Base-by-base conservation (phyloP, 2,797 vertebrate genomes). In the Microctenopoma steveboyesi region DNA sequence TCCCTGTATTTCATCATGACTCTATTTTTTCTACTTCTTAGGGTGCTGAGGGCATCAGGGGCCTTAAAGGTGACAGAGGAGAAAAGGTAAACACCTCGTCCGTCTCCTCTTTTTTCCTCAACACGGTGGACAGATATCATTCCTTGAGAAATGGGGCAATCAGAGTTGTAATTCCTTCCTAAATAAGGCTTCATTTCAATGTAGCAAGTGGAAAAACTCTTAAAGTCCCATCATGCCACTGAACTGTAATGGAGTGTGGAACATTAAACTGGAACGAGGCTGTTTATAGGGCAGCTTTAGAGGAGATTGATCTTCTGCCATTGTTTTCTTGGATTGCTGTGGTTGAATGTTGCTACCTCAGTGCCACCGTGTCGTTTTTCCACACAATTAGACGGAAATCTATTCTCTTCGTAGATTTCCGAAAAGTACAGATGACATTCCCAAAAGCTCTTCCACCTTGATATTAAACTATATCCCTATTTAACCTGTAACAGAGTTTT, bases 1-100 rank as follows among this genome's bases (percentile, higher is more conserved):
- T 39, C 42, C 33, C 35, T 49, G 25, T 57, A 59, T 43, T 47
- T 71, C 5, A 59, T 53, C 72, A 16, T 70, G 25, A 71, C 47
- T 42, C 2, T 33, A 28, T 80, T 78, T 73, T 12, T 12, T 39
- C 4, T 67, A 47, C 67, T 22, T n/a, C 51, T 25, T 72, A 99
- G 98, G 98, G 97, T 46, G 96, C 97, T 48, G 98, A 99, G 88
- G 98, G 98, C 74, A 94, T 99, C 48, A 93, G 98, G 83, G 98
- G 98, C 35, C 95, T 98, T 52, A 99, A 98, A 88, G 98, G 98
- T 55, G 95, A 94, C 85, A 98, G 95, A 94, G 98, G 98, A 84
- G 98, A 99, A 95, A 98, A 98, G 96, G 98, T 97, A 94, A 93
- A 82, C 62, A 53, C 53, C 9, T 22, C 40, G 22, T 5, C 13